Percentiles rank a stretch among this genome's conserved stretches.
phyloP scores from a whole-genome alignment of 2,113 vertebrate species.

The Calidris pygmaea region DNA sequence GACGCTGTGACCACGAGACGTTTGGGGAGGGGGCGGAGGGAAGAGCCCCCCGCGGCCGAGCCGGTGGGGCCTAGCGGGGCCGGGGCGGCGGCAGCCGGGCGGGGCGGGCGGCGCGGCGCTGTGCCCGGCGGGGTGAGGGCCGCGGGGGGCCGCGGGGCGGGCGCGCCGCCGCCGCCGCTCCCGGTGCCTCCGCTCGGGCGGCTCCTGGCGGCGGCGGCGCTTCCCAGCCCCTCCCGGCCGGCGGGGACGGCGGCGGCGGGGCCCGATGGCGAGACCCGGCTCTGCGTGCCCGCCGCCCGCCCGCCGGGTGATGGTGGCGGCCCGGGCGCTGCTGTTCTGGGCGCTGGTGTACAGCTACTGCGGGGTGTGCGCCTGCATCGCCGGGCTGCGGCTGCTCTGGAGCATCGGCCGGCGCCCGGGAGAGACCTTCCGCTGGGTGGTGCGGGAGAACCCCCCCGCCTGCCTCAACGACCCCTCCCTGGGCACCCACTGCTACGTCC shows the following conservation, averaged over 20 bases:
- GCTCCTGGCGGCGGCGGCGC: too few species aligned
- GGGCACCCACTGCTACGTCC: constrained; percentile 96
- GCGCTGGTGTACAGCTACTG: constrained; percentile 87
- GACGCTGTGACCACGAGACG: not conserved
- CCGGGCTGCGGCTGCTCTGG: constrained; percentile 92
- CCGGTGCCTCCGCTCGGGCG: too few species aligned
- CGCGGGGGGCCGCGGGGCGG: too few species aligned
- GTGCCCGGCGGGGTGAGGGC: too few species aligned
- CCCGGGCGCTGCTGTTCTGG: constrained; percentile 86
- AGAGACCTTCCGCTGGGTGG: constrained; percentile 84
- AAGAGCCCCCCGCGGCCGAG: not conserved
- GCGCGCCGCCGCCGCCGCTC: too few species aligned
- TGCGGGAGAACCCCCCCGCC: constrained; percentile 85
- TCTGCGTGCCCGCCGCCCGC: constrained; percentile 70
- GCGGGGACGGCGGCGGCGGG: not conserved
- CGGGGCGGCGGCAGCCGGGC: not conserved
- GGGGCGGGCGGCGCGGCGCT: not conserved
- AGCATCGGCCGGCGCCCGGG: constrained; percentile 83
- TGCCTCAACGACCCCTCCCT: constrained; percentile 92
- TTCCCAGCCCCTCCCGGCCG: not conserved
- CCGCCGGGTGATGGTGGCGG: constrained; percentile 74
- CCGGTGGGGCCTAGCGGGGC: not conserved
- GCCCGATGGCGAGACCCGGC: constrained; percentile 84
- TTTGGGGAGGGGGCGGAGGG: not conserved
- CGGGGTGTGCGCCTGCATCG: constrained; percentile 81